A percentile compares a stretch with the other conserved stretches of the same genome.
Evolutionary conservation across 2,888 invertebrate genomes (phyloP).

Genomic region (Phaonia tiefii): DNA sequence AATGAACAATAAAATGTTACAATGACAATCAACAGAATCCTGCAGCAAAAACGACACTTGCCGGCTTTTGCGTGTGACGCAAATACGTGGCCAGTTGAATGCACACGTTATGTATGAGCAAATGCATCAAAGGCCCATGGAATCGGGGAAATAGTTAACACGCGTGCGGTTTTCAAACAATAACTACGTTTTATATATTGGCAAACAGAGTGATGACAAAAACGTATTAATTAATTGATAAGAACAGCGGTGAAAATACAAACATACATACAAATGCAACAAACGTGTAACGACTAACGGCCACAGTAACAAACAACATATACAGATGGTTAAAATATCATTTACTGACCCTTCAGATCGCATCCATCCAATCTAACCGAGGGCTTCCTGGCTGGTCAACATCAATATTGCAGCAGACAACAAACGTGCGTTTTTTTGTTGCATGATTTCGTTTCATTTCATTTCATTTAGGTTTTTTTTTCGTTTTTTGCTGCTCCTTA

Average conservation of each 20-base stretch:
- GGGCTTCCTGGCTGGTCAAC: no score
- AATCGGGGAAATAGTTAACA: no score
- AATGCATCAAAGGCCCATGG: neutral
- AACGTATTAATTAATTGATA: constrained; percentile 60
- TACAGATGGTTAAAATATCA: neutral
- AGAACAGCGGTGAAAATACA: constrained; percentile 27
- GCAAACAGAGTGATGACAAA: constrained; percentile 13
- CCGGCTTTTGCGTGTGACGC: neutral
- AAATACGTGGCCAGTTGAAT: neutral
- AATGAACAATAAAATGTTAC: no score
- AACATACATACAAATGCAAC: constrained; percentile 19
- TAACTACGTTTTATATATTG: no score
- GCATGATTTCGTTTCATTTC: no score
- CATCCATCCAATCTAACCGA: neutral
- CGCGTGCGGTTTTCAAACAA: no score
- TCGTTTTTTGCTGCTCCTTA: no score
- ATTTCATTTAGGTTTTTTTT: no score
- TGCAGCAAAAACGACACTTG: no score
- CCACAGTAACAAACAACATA: neutral
- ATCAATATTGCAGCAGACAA: no score
- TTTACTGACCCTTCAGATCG: neutral
- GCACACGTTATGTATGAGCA: neutral
- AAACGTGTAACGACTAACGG: neutral
- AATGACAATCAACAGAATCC: no score
- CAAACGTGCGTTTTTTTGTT: no score